A percentile compares a stretch with the other conserved stretches of the same genome.
These are phyloP conservation scores for Andinoacara biseriatus DNA, from an alignment of 2,113 vertebrate genomes.

Conservation along the genomic window DNA sequence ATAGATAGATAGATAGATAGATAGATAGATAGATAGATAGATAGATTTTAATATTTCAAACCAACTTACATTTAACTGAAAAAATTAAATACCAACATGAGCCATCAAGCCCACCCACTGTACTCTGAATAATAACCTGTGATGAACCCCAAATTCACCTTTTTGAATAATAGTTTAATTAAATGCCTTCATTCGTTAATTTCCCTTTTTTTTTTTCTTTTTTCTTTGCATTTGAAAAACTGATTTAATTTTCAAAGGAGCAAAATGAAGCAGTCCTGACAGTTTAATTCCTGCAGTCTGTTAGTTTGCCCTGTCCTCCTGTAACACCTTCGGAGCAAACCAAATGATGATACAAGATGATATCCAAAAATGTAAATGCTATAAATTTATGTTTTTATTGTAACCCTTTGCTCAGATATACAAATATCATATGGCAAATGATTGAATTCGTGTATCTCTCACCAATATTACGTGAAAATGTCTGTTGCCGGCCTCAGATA, in stretches of 20 bases:
- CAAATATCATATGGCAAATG: background rate
- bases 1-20: slow-evolving; percentile 1
- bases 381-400: background rate
- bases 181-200: slow-evolving; percentile 21
- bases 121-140: slow-evolving; percentile 34
- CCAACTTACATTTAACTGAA: slow-evolving; percentile 23
- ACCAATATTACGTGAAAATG: background rate
- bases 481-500: slow-evolving; percentile 17
- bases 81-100: slow-evolving; percentile 30
- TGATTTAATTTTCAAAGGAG: slow-evolving; percentile 18
- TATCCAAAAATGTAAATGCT: background rate
- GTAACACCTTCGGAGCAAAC: slow-evolving; percentile 5
- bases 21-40: slow-evolving; percentile 6
- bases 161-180: slow-evolving; percentile 55
- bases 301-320: slow-evolving; percentile 1
- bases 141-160: slow-evolving; percentile 30
- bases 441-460: background rate
- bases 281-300: slow-evolving; percentile 5
- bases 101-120: slow-evolving; percentile 38
- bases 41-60: slow-evolving; percentile 8
- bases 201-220: slow-evolving; percentile 13
- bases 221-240: slow-evolving; percentile 11
- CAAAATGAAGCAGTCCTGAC: slow-evolving; percentile 4
- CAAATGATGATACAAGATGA: background rate
- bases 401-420: background rate